phyloP scores from a whole-genome alignment of 1,140 invertebrate genomes.

The Sesamia nonagrioides region DNA sequence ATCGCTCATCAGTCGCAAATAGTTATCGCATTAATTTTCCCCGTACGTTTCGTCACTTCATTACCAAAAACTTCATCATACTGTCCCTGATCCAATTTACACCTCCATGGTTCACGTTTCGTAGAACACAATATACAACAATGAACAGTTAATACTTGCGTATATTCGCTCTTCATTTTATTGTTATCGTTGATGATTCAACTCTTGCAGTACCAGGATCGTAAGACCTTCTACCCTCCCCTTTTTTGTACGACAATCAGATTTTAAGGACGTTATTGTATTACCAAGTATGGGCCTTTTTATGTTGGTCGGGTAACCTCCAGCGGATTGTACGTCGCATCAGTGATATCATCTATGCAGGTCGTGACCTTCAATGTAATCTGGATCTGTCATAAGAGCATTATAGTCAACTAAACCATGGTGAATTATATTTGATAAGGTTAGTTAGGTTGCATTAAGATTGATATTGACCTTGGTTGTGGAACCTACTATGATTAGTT shows the following conservation, averaged over 20 bases:
- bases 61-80: constrained; percentile 18
- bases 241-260: background rate
- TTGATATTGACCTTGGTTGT: constrained; percentile 36
- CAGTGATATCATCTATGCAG: constrained; percentile 68
- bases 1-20: constrained; percentile 13
- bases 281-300: constrained; percentile 35
- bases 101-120: constrained; percentile 53
- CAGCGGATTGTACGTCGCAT: constrained; percentile 49
- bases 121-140: constrained; percentile 53
- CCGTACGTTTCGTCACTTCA: constrained; percentile 10
- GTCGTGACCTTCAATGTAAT: constrained; percentile 66
- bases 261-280: background rate
- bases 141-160: constrained; percentile 38
- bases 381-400: constrained; percentile 58
- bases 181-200: constrained; percentile 65
- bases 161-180: constrained; percentile 55
- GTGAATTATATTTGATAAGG: constrained; percentile 60
- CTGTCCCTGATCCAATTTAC: constrained; percentile 46
- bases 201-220: constrained; percentile 52
- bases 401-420: constrained; percentile 9
- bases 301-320: constrained; percentile 55
- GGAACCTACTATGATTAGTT: background rate
- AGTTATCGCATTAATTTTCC: constrained; percentile 25
- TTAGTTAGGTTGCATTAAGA: constrained; percentile 11
- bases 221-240: constrained; percentile 44